Evolutionary conservation across 2,113 vertebrate species (phyloP).

Genomic region (Nothobranchius kuhntae): DNA sequence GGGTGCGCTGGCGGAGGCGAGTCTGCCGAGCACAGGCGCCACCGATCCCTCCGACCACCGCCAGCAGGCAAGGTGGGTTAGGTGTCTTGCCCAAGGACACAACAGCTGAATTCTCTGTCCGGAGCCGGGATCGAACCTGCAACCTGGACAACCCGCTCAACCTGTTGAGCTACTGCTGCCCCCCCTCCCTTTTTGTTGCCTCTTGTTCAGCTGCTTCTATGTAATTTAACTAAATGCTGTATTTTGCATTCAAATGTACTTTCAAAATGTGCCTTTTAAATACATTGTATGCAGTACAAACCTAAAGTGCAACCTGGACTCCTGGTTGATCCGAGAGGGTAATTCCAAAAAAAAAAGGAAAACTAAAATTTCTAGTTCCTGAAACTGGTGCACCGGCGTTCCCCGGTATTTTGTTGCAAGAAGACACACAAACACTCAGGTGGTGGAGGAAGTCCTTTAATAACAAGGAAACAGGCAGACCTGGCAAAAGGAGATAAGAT

Average conservation of each 20-base stretch:
- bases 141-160: too few relatives aligned
- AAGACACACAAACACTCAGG: constrained; percentile 23
- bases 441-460: constrained; percentile 66
- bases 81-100: too few relatives aligned
- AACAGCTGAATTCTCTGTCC: too few relatives aligned
- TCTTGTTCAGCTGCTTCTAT: neutral
- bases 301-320: constrained; percentile 19
- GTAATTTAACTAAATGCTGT: neutral
- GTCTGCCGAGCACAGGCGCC: too few relatives aligned
- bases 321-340: constrained; percentile 1
- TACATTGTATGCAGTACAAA: constrained; percentile 48
- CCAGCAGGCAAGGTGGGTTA: too few relatives aligned
- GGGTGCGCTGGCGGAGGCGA: too few relatives aligned
- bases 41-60: too few relatives aligned
- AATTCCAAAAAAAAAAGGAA: constrained; percentile 10
- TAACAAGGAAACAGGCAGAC: constrained; percentile 73
- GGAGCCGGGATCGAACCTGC: too few relatives aligned
- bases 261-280: too few relatives aligned
- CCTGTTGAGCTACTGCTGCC: too few relatives aligned
- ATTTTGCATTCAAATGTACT: too few relatives aligned
- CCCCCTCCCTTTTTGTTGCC: neutral
- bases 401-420: neutral
- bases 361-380: neutral
- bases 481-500: constrained; percentile 73
- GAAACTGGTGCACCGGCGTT: too few relatives aligned